Evolutionary conservation across 2,888 invertebrate species (phyloP).

Genomic region (Perizoma affinitatum): DNA sequence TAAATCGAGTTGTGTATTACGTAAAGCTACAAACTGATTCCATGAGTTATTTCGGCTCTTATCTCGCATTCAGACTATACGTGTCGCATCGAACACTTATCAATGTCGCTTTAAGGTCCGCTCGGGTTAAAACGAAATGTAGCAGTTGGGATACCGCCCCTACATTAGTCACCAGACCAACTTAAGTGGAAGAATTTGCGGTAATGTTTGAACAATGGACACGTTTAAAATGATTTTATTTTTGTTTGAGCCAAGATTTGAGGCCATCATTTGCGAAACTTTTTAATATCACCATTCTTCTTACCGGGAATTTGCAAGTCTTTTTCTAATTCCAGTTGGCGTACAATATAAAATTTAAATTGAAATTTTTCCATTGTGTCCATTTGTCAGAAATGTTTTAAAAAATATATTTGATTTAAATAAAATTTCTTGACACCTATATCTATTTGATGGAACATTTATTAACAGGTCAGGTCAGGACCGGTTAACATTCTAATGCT

Average conservation of each 20-base stretch:
- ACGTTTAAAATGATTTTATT: conserved; percentile 46
- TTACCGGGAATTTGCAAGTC: conserved; percentile 10
- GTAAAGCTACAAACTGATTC: conserved; percentile 47
- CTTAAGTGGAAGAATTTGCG: conserved; percentile 71
- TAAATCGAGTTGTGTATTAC: conserved; percentile 34
- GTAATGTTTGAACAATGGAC: conserved; percentile 59
- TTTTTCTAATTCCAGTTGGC: conserved; percentile 20
- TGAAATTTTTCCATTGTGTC: neutral
- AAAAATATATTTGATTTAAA: no score
- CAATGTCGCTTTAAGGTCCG: conserved; percentile 66
- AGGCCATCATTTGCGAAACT: conserved; percentile 16
- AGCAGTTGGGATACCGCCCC: conserved; percentile 55
- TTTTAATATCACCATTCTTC: conserved; percentile 28
- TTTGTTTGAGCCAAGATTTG: conserved; percentile 37
- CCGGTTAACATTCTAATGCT: no score
- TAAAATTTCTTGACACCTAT: no score
- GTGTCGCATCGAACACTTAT: conserved; percentile 69
- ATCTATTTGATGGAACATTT: no score
- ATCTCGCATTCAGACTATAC: conserved; percentile 60
- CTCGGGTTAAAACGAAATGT: conserved; percentile 67
- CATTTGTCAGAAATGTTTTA: no score
- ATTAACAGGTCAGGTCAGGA: no score
- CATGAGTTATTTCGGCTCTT: conserved; percentile 57
- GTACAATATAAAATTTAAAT: conserved; percentile 13
- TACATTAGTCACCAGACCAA: conserved; percentile 66